Evolutionary conservation across 2,113 vertebrate genomes (phyloP), one percentile per base, ranked within the genome.

Genomic region (Nesogale talazaci): DNA sequence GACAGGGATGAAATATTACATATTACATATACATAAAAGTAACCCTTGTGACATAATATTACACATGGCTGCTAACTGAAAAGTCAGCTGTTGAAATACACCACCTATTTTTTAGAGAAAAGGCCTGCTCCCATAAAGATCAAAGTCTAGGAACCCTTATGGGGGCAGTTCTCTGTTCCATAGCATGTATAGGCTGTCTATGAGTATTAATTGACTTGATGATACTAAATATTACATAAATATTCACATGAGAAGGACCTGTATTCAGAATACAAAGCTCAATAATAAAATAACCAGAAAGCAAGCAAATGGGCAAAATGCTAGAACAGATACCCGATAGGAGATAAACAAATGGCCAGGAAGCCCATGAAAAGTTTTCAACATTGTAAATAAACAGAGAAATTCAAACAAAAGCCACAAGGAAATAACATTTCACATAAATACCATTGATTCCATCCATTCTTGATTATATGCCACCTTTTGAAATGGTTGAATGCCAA

Each of bases 291-390:
- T 59, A n/a, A 56, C 2, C n/a, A n/a, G 70, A n/a, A 86, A 80
- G 56, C 79, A 20, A 80, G 42, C 59, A 90, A 80, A 90, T 75
- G 67, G 25, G 12, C 56, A 86, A 80, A 92, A 93, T 34, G 70
- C 27, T 29, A 59, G n/a, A 75, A 75, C 36, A 75, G 81, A 74
- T 16, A 57, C 23, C 23, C 70, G 34, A 77, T 34, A 67, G 25
- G 34, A 59, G 38, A n/a, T 25, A 85, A 78, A 78, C 61, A 70
- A 22, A n/a, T 63, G 31, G 52, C 78, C 27, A 74, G 40, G 25
- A 15, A 78, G 46, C 38, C 78, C 20, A 88, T 27, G 74, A 70
- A 52, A 40, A 46, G 57, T 40, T 20, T n/a, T 80, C 69, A 52
- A 52, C 46, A 52, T 52, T 52, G 46, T 52, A 8, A 52, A 52